Base-by-base conservation (phyloP, 2,113 vertebrate genomes). In the Geococcyx californianus region DNA sequence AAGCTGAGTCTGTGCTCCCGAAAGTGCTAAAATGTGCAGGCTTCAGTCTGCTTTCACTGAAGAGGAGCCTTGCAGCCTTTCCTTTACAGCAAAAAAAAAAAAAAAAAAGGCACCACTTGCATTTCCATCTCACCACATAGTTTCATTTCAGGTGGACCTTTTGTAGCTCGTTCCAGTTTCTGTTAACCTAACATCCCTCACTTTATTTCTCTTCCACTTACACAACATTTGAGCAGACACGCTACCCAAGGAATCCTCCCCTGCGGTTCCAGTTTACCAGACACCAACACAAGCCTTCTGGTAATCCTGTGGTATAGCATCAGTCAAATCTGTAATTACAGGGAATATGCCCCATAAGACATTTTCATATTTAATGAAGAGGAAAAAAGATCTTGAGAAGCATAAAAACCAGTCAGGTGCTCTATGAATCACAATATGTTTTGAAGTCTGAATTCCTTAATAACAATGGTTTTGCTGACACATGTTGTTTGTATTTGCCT, bases 401-500 rank as follows among this genome's bases (percentile, higher is more conserved):
- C 4, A 60, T 77, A 88, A 83, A 45, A 64, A 77, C 2, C 31
- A 69, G 72, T 91, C 94, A 95, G 84, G 96, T 97, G 81, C 33
- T 89, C 44, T 79, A 19, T 95, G 96, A 97, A 84, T 95, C 95
- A 95, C 45, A 16, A 13, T 76, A 84, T 60, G 81, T 84, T 94
- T 73, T 91, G 62, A 87, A 87, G 76, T 36, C 62, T 90, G 64
- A 93, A 91, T 89, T 97, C 94, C 45, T 91, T 55, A 93, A 92
- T 91, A 88, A 95, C n/a, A 87, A 91, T 68, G 36, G 3, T 93
- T 94, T 89, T 92, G 93, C 89, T 96, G 94, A 95, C 87, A 94
- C 83, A 93, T 9, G 14, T 62, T 94, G 49, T 76, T 96, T 96
- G 74, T 82, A 82, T 91, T 95, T 95, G 80, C 81, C 87, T 66